A percentile compares a stretch with the other conserved stretches of the same genome.
phyloP scores from a whole-genome alignment of 2,797 vertebrate species.

The Hapalemur alaotrensis region DNA sequence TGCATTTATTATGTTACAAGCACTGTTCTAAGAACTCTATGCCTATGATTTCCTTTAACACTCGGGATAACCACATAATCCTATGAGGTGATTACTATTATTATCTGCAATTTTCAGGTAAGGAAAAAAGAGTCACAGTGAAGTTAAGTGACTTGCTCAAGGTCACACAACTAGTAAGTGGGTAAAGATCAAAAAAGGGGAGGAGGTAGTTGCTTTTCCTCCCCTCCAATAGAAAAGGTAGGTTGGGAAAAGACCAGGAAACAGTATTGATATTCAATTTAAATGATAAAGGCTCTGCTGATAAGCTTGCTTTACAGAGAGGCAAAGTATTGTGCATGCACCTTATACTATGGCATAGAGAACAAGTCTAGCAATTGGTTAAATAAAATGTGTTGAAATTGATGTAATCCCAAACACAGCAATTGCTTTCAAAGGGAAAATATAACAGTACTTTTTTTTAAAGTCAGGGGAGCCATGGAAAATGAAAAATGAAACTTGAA shows the following conservation, averaged over 20 bases:
- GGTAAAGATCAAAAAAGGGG: not conserved
- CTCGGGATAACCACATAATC: not conserved
- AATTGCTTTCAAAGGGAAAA: not conserved
- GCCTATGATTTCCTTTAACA: not conserved
- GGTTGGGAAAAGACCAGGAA: not conserved
- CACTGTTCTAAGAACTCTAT: not conserved
- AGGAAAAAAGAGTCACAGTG: not conserved
- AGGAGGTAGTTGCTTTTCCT: not conserved
- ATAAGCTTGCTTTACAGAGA: not conserved
- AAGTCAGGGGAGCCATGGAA: not conserved
- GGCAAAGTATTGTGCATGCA: not conserved
- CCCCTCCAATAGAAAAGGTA: not conserved
- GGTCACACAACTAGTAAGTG: not conserved
- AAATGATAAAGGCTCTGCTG: not conserved
- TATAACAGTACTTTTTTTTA: not conserved
- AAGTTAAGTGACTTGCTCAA: not conserved
- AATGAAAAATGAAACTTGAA: constrained; percentile 18
- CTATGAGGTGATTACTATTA: not conserved
- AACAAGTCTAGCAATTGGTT: not conserved
- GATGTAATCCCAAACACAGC: not conserved
- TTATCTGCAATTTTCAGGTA: not conserved
- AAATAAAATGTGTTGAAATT: not conserved
- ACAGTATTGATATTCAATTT: not conserved
- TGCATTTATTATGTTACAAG: not conserved
- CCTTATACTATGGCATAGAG: not conserved